Conservation (phyloP, 2,797 vertebrate genomes). For the Myotis pilosus region DNA sequence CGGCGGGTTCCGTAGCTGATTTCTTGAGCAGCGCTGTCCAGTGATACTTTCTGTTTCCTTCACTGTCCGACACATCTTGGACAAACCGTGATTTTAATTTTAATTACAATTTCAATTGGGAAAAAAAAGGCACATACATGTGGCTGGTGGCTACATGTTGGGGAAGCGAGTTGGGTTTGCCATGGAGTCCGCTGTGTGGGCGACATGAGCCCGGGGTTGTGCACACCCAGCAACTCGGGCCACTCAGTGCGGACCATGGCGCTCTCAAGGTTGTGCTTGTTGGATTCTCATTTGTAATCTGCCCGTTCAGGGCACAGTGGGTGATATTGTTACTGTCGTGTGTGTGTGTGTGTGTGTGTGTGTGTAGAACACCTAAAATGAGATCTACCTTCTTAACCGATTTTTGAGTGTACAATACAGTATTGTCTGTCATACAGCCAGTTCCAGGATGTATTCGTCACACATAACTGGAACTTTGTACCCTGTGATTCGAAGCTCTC, state of each 20-base stretch:
- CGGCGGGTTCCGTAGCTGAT: not conserved
- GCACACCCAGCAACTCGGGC: rapidly evolving
- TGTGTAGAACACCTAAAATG: not conserved
- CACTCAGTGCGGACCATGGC: rapidly evolving
- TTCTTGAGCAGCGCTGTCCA: not conserved
- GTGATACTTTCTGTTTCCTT: not conserved
- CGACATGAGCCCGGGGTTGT: rapidly evolving
- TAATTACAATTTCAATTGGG: not conserved
- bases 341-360: not conserved
- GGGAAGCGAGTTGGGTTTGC: not conserved
- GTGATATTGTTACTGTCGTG: rapidly evolving
- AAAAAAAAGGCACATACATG: not conserved
- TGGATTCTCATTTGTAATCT: too few relatives aligned
- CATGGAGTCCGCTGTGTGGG: rapidly evolving
- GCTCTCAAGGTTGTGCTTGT: rapidly evolving
- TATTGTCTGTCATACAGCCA: not conserved
- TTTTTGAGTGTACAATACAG: not conserved
- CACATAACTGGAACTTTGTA: not conserved
- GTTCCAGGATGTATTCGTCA: not conserved
- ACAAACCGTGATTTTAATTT: not conserved
- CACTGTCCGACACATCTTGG: too few relatives aligned
- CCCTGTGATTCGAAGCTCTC: not conserved
- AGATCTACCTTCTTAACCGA: not conserved
- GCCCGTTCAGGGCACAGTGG: rapidly evolving
- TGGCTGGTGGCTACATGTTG: not conserved